phyloP scores from a whole-genome alignment of 2,888 invertebrate genomes.

The Agrilus biguttatus region DNA sequence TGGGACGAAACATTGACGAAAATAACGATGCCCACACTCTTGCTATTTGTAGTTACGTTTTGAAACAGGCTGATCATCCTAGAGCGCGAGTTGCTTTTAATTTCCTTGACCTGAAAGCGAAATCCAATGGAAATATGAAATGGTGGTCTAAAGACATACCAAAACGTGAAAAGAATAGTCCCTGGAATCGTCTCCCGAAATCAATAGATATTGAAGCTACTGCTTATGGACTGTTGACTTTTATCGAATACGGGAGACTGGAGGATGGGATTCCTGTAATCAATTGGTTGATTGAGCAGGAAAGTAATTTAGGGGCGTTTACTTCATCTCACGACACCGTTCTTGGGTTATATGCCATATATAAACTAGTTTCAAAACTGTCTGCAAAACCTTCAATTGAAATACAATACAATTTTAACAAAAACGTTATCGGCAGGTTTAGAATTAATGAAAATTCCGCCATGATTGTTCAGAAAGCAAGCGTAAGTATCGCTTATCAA shows the following conservation, averaged over 20 bases:
- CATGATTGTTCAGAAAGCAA: conserved; percentile 67
- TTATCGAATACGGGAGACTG: conserved; percentile 34
- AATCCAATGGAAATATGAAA: conserved; percentile 40
- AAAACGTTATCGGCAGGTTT: conserved; percentile 40
- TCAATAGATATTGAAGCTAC: conserved; percentile 77
- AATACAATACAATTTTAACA: conserved; percentile 23
- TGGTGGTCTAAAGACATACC: conserved; percentile 60
- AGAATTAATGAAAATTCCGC: conserved; percentile 63
- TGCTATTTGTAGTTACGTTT: conserved; percentile 59
- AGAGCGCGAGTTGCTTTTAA: conserved; percentile 50
- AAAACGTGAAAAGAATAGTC: conserved; percentile 42
- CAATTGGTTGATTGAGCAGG: conserved; percentile 57
- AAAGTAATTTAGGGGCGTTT: conserved; percentile 57
- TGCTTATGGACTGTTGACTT: conserved; percentile 70
- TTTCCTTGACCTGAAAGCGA: conserved; percentile 40
- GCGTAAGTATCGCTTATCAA: conserved; percentile 35
- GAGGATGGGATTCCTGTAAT: conserved; percentile 47
- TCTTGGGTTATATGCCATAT: conserved; percentile 55
- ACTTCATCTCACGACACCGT: conserved; percentile 65
- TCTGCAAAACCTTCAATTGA: conserved; percentile 33
- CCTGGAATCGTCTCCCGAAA: conserved; percentile 49
- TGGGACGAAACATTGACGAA: conserved; percentile 50
- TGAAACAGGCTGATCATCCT: conserved; percentile 62
- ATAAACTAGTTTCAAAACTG: conserved; percentile 47
- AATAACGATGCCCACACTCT: conserved; percentile 60